Percentiles rank a stretch among this genome's conserved stretches.
Evolutionary conservation across 1,140 invertebrate genomes (phyloP).

Genomic region (Saxidomus purpurata): DNA sequence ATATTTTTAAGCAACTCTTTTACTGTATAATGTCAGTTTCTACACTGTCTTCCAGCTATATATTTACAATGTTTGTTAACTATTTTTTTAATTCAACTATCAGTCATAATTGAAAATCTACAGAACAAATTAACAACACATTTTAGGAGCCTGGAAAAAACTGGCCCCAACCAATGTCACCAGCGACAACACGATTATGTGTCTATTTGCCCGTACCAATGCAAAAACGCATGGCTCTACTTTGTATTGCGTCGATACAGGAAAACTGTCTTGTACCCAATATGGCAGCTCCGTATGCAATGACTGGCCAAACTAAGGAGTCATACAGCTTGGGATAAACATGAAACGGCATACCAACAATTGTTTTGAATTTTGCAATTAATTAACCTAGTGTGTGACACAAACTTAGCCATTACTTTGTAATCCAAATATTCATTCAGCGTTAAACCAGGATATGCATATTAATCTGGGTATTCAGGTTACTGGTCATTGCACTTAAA

Average conservation of each 20-base stretch:
- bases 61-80: no score
- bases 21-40: no score
- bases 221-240: slow-evolving; percentile 56
- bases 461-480: not conserved
- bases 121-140: no score
- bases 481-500: not conserved
- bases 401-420: no score
- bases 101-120: no score
- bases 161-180: slow-evolving; percentile 68
- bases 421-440: slow-evolving; percentile 30
- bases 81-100: not conserved
- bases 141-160: no score
- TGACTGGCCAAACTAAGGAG: no score
- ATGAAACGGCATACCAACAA: not conserved
- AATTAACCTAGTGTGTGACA: not conserved
- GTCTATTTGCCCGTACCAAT: slow-evolving; percentile 61
- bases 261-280: no score
- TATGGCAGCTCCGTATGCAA: no score
- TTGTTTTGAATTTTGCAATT: slow-evolving; percentile 15
- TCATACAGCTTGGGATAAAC: no score
- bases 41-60: no score
- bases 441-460: slow-evolving; percentile 3
- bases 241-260: no score
- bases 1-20: not conserved
- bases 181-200: slow-evolving; percentile 34